Evolutionary conservation across 2,113 vertebrate genomes (phyloP).

Genomic region (Mastomys natalensis): DNA sequence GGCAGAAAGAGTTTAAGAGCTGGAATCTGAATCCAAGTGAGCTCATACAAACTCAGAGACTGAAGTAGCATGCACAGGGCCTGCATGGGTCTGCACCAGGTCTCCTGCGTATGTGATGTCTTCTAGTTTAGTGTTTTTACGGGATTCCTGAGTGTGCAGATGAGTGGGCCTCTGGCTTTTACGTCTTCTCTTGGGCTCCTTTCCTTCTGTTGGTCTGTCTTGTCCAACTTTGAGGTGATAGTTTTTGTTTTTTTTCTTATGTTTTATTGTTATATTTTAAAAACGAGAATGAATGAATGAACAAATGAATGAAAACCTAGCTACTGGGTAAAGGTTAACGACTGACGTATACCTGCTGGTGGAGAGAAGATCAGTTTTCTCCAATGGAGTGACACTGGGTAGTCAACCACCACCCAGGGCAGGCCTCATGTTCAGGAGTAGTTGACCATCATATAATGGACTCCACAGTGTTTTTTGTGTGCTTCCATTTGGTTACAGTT

Average conservation of each 20-base stretch:
- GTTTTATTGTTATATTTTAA: background rate
- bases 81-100: background rate
- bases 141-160: background rate
- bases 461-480: background rate
- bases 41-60: background rate
- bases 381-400: background rate
- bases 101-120: no score
- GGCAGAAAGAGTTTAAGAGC: background rate
- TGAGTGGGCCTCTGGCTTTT: background rate
- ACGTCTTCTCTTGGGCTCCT: background rate
- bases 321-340: background rate
- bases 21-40: background rate
- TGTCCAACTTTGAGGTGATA: background rate
- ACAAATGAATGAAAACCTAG: background rate
- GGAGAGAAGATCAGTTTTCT: background rate
- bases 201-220: background rate
- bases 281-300: no score
- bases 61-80: background rate
- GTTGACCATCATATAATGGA: background rate
- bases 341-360: no score
- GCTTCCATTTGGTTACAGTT: background rate
- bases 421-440: background rate
- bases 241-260: background rate
- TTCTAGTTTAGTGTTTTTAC: background rate
- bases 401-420: background rate